Base-by-base conservation (phyloP, 2,113 vertebrate species). In the Ascaphus truei region DNA sequence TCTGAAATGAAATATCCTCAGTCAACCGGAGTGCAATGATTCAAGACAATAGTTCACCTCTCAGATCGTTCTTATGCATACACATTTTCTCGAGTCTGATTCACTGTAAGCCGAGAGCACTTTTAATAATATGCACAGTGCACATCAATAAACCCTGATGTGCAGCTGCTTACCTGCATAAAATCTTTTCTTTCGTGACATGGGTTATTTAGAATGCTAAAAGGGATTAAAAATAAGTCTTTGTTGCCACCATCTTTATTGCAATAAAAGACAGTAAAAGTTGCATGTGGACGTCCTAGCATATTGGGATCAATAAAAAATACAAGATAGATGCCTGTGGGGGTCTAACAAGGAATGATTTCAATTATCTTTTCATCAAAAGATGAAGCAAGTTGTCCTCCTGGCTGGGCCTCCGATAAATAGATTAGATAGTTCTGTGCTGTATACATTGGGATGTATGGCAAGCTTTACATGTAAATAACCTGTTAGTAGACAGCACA, bases 1-100 rank as follows among this genome's bases (percentile, higher is more conserved):
- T 71, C 67, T 61, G 57, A 41, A 71, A 71, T 71, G 67, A 71
- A 71, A 71, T 61, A 71, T 71, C 25, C 45, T 52, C 67, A 71
- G 67, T 61, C 67, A 71, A 61, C 45, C 67, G 37, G 34, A 52
- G 67, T 71, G 67, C 67, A 61, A 71, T 71, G 67, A 71, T 71
- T 71, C 67, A 71, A 51, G 43, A 71, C 67, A 71, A 71, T 51
- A 71, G 67, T 57, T 71, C 67, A 71, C 56, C 56, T 61, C 56
- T 71, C 29, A 61, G 61, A 71, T 31, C 18, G 33, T 69, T 71
- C 67, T 71, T 52, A 61, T 52, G 47, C 47, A 61, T 71, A 61
- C 45, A 52, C 33, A 41, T 61, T 69, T 47, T 30, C 53, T 57
- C 22, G 66, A 60, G 66, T 34, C 57, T 61, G 67, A 61, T 71